A percentile compares a stretch with the other conserved stretches of the same genome.
phyloP scores from a whole-genome alignment of 2,113 vertebrate genomes.

The Genyomyrus donnyi region DNA sequence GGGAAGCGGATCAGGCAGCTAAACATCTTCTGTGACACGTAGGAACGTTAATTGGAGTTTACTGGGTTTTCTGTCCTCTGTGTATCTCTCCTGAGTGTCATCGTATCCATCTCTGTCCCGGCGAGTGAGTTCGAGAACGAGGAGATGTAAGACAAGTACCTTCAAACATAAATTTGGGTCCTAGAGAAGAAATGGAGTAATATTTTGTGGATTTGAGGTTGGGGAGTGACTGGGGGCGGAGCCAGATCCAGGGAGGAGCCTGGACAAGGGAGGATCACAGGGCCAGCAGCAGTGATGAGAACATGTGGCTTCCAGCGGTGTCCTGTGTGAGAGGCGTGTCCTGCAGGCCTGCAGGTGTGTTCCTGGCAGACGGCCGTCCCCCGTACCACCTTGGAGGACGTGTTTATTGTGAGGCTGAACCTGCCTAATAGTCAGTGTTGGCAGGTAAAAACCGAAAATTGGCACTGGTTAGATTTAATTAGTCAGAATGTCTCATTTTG shows the following conservation, averaged over 20 bases:
- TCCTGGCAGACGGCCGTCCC: background rate
- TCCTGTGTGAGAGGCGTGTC: background rate
- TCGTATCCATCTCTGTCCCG: background rate
- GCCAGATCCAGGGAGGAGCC: background rate
- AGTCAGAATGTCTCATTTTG: background rate
- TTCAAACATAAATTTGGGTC: background rate
- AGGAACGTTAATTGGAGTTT: background rate
- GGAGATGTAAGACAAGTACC: background rate
- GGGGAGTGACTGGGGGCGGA: background rate
- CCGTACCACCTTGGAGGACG: background rate
- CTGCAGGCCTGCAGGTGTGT: background rate
- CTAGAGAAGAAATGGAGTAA: background rate
- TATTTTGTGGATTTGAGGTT: background rate
- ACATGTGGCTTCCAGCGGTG: background rate
- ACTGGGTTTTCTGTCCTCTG: background rate
- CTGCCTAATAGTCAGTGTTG: background rate
- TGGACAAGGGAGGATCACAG: background rate
- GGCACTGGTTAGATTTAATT: background rate
- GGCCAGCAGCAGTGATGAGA: background rate
- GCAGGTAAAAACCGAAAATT: background rate
- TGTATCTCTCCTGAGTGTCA: background rate
- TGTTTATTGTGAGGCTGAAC: background rate
- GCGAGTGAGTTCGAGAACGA: background rate
- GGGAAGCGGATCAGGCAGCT: background rate
- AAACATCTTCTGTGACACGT: background rate